phyloP scores from a whole-genome alignment of 2,888 invertebrate species.

The Apotomis capreana region DNA sequence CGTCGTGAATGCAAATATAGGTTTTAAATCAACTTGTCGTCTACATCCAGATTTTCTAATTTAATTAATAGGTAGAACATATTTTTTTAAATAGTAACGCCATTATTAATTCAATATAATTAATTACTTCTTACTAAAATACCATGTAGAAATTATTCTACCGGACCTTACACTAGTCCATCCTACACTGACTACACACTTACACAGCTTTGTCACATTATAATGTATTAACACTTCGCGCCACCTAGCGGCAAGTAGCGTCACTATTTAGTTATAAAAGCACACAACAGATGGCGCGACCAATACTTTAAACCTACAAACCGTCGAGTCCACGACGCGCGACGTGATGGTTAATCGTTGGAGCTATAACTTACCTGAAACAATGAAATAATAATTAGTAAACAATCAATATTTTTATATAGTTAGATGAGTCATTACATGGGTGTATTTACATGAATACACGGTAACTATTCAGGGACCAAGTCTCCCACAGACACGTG shows the following conservation, averaged over 20 bases:
- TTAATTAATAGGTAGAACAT: too few relatives aligned
- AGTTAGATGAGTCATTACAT: conserved; percentile 16
- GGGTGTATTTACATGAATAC: conserved; percentile 5
- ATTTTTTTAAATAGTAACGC: too few relatives aligned
- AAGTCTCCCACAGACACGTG: neutral
- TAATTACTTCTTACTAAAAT: too few relatives aligned
- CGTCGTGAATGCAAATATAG: too few relatives aligned
- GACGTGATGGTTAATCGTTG: neutral
- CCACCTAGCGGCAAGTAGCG: conserved; percentile 65
- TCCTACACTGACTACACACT: too few relatives aligned
- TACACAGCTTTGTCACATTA: neutral
- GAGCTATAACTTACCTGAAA: conserved; percentile 84
- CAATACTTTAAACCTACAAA: conserved; percentile 4
- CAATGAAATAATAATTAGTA: conserved; percentile 47
- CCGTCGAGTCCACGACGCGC: neutral
- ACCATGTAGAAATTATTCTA: too few relatives aligned
- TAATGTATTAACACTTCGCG: conserved; percentile 42
- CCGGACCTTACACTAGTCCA: too few relatives aligned
- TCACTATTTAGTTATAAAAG: conserved; percentile 48
- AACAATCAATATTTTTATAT: conserved; percentile 41
- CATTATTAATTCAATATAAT: too few relatives aligned
- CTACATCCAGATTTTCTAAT: too few relatives aligned
- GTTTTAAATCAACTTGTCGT: too few relatives aligned
- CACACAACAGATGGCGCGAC: conserved; percentile 56
- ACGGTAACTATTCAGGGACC: neutral